Base-by-base conservation (phyloP, 2,113 vertebrate species). In the Seriola rivoliana region DNA sequence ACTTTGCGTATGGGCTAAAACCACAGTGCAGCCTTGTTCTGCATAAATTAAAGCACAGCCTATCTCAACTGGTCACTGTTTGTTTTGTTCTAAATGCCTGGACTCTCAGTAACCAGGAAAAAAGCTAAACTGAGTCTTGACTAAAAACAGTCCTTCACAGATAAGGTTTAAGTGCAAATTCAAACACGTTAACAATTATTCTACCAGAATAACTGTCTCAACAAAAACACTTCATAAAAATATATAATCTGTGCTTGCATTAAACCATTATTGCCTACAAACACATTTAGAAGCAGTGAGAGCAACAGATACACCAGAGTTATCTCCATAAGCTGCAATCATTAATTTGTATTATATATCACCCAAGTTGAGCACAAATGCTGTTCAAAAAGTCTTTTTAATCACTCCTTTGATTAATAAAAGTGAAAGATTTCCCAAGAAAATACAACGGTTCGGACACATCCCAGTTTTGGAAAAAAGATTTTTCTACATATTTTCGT, bases 1-100 rank as follows among this genome's bases (percentile, higher is more conserved):
- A 77, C 16, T 57, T 19, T 66, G 29, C 8, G 12, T 44, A 40
- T 6, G 9, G 21, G n/a, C 65, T 48, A 21, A 81, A 75, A 74
- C 54, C 34, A 55, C 57, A 48, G 44, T 13, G 34, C 3, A 55
- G 38, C 52, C 23, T 48, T 0, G 0, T 16, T 48, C 25, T 55
- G 63, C 25, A 29, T 16, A 29, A n/a, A 19, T n/a, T 66, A 17
- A 42, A 67, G 46, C 48, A 12, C 50, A 36, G 63, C 9, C 32
- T 40, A 54, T 65, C 32, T 48, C 23, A 80, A 65, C 9, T 25
- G 14, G 23, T 59, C 2, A 3, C 3, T 25, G 58, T 38, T 69
- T 68, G 50, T 75, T 40, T 59, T 58, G 6, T 8, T 55, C 46
- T 44, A 42, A 70, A 70, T n/a, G n/a, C n/a, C 34, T 57, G 7